Conservation (phyloP, 2,888 invertebrate species). For the Lasioglossum malachurum region DNA sequence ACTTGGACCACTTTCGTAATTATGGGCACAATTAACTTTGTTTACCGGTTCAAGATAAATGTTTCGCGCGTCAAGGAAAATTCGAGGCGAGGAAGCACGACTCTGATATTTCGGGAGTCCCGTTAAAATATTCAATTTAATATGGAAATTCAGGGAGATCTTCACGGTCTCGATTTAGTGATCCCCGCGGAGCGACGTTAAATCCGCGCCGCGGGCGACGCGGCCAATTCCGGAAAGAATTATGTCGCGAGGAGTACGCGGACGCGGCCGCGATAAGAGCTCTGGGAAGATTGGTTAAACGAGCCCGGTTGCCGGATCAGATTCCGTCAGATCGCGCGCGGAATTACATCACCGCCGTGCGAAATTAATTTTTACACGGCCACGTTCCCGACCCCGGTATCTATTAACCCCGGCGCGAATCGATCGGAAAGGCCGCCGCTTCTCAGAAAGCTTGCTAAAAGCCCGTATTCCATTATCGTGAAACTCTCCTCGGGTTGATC, state of each 20-base stretch:
- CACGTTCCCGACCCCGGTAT: background rate
- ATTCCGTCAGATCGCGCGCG: slow-evolving; percentile 55
- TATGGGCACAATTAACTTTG: too few species aligned
- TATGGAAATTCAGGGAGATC: background rate
- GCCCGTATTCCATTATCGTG: background rate
- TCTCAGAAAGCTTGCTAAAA: slow-evolving; percentile 2
- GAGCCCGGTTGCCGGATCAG: slow-evolving; percentile 47
- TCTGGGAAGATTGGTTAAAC: slow-evolving; percentile 29
- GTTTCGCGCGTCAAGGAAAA: background rate
- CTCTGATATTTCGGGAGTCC: background rate
- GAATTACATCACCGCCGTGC: slow-evolving; percentile 60
- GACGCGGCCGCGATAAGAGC: slow-evolving; percentile 7
- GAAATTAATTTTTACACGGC: slow-evolving; percentile 62
- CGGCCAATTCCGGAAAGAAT: slow-evolving; percentile 41
- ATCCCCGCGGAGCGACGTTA: slow-evolving; percentile 15
- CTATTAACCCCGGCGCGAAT: slow-evolving; percentile 28
- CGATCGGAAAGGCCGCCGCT: background rate
- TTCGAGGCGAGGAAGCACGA: background rate
- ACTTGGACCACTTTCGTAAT: too few species aligned
- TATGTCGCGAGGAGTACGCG: slow-evolving; percentile 22
- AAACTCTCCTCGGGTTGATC: background rate
- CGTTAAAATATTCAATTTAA: background rate
- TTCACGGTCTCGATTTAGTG: background rate
- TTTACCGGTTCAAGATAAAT: background rate
- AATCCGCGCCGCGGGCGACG: slow-evolving; percentile 31